Conservation (phyloP, 2,888 invertebrate genomes). For the Heteropelma amictum region DNA sequence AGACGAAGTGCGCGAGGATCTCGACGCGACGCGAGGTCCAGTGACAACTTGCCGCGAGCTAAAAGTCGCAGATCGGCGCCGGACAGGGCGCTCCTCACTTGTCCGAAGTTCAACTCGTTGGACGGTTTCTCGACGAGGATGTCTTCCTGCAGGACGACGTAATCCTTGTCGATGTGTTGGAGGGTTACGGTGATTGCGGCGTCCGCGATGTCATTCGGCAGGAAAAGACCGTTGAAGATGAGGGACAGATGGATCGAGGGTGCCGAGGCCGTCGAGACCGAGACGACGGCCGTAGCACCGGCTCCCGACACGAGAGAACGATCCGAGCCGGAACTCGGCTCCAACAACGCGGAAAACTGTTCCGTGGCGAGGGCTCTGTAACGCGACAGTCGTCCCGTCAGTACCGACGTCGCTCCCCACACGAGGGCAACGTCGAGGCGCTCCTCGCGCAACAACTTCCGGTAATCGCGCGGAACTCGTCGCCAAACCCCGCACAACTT, state of each 20-base stretch:
- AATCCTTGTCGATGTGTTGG: conserved; percentile 85
- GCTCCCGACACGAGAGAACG: conserved; percentile 81
- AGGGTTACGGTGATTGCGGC: conserved; percentile 85
- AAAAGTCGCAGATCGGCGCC: conserved; percentile 87
- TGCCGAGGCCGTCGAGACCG: conserved; percentile 88
- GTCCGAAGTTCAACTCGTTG: conserved; percentile 87
- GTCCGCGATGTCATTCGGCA: conserved; percentile 82
- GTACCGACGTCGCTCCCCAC: conserved; percentile 80
- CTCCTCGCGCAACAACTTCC: conserved; percentile 88
- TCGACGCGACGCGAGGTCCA: conserved; percentile 85
- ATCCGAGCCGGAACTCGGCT: conserved; percentile 82
- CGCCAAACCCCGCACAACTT: conserved; percentile 95
- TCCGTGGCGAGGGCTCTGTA: conserved; percentile 89
- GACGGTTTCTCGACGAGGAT: conserved; percentile 84
- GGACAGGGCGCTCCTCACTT: conserved; percentile 88
- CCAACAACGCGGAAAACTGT: conserved; percentile 88
- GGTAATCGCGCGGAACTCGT: conserved; percentile 90
- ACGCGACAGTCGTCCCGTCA: conserved; percentile 86
- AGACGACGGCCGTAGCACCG: conserved; percentile 92
- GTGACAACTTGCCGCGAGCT: conserved; percentile 86
- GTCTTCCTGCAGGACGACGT: conserved; percentile 87
- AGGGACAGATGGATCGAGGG: conserved; percentile 90
- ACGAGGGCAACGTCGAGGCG: conserved; percentile 88
- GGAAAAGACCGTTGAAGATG: conserved; percentile 90
- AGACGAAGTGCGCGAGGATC: conserved; percentile 83